These are phyloP conservation scores for Ctenopoma kingsleyae DNA, from an alignment of 2,797 vertebrate genomes.

Conservation along the genomic window DNA sequence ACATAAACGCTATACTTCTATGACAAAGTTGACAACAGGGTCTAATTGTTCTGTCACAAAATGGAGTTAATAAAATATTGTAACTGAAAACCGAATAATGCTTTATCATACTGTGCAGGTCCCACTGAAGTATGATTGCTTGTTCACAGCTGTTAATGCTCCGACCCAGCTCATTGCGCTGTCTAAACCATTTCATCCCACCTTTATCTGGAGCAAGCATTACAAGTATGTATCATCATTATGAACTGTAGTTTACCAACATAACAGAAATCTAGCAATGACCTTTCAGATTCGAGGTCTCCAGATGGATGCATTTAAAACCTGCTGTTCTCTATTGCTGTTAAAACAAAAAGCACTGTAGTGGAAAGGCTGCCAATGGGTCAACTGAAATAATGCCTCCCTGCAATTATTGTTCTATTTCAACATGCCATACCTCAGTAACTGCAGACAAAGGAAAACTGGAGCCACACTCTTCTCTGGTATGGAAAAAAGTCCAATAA, in stretches of 20 bases:
- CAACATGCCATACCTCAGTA: slow-evolving; percentile 23
- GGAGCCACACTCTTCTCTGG: slow-evolving; percentile 12
- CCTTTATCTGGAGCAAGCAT: slow-evolving; percentile 7
- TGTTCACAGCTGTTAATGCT: neutral
- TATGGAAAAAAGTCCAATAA: slow-evolving; percentile 11
- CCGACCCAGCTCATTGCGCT: slow-evolving; percentile 10
- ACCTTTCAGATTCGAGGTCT: slow-evolving; percentile 48
- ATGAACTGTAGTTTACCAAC: slow-evolving; percentile 34
- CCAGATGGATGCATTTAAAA: slow-evolving; percentile 51
- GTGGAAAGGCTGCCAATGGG: slow-evolving; percentile 28
- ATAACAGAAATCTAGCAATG: slow-evolving; percentile 30
- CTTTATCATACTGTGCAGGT: no score
- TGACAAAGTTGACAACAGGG: no score
- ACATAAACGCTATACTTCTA: no score
- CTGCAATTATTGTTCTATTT: slow-evolving; percentile 47
- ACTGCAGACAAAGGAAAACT: slow-evolving; percentile 20
- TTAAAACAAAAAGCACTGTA: slow-evolving; percentile 38
- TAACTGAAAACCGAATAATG: no score
- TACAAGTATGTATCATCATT: slow-evolving; percentile 7
- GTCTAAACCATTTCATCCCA: slow-evolving; percentile 6
- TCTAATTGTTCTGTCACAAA: no score
- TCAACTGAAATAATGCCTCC: slow-evolving; percentile 35
- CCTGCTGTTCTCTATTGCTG: slow-evolving; percentile 46
- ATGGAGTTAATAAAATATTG: no score
- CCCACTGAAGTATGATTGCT: no score